These are phyloP conservation scores for Plutella xylostella DNA, from an alignment of 2,888 invertebrate species.

Conservation along the genomic window DNA sequence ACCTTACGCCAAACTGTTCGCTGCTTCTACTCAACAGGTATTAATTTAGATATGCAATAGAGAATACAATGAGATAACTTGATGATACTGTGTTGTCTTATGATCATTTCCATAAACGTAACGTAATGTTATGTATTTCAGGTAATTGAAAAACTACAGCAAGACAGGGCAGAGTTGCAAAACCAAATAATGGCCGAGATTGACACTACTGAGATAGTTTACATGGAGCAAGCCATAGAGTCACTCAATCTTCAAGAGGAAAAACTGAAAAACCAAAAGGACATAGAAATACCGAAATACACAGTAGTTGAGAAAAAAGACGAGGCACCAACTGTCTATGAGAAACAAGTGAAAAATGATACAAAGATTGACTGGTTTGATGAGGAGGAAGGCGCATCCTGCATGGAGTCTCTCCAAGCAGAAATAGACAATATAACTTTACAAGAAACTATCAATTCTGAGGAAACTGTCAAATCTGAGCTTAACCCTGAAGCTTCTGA, in stretches of 20 bases:
- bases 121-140: conserved; percentile 28
- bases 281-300: conserved; percentile 25
- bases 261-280: conserved; percentile 27
- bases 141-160: conserved; percentile 77
- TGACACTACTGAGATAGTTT: conserved; percentile 85
- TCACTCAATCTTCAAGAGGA: conserved; percentile 71
- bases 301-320: conserved; percentile 18
- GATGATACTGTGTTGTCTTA: too few relatives aligned
- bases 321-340: conserved; percentile 32
- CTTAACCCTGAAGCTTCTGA: conserved; percentile 47
- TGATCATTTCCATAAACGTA: too few relatives aligned
- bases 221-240: conserved; percentile 85
- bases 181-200: conserved; percentile 74
- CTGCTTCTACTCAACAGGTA: conserved; percentile 77
- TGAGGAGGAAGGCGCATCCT: conserved; percentile 46
- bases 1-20: conserved; percentile 81
- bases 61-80: background rate
- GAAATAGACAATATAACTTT: conserved; percentile 32
- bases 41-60: background rate
- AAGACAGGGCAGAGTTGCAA: conserved; percentile 78
- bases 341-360: conserved; percentile 38
- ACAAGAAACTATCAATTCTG: too few relatives aligned
- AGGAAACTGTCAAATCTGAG: conserved; percentile 29
- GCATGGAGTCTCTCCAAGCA: conserved; percentile 33
- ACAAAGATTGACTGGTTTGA: conserved; percentile 59